These are phyloP conservation scores for Zonitis immaculata DNA, from an alignment of 2,888 invertebrate species.

Conservation along the genomic window DNA sequence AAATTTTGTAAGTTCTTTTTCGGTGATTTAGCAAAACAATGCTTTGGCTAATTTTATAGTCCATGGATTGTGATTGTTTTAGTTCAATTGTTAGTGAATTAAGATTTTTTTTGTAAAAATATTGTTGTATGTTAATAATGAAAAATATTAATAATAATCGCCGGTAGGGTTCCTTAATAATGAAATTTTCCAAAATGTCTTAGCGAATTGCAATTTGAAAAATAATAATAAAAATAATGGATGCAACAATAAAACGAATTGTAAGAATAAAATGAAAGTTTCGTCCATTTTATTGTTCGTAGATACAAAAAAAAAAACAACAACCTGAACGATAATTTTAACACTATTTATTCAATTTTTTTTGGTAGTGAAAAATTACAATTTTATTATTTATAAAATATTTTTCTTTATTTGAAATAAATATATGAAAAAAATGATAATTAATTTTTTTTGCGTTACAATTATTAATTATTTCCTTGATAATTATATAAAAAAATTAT, in stretches of 20 bases:
- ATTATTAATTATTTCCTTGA: constrained; percentile 4
- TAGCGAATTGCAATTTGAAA: background rate
- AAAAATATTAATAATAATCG: background rate
- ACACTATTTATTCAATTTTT: too few relatives aligned
- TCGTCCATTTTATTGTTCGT: constrained; percentile 13
- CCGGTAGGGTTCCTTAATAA: background rate
- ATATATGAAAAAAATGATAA: constrained; percentile 21
- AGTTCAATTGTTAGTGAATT: constrained; percentile 23
- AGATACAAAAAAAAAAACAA: too few relatives aligned
- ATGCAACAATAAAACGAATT: constrained; percentile 2
- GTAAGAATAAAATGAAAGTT: constrained; percentile 7
- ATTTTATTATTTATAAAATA: constrained; percentile 19
- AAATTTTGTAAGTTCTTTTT: too few relatives aligned
- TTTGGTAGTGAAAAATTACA: too few relatives aligned
- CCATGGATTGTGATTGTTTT: constrained; percentile 35
- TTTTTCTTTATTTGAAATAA: constrained; percentile 12
- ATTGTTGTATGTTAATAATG: background rate
- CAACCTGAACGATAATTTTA: too few relatives aligned
- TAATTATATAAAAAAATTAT: background rate
- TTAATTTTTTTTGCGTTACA: constrained; percentile 10
- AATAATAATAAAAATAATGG: background rate
- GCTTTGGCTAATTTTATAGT: constrained; percentile 21
- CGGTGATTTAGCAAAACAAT: constrained; percentile 6
- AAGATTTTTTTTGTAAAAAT: background rate
- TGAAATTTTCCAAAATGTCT: background rate